A percentile compares a stretch with the other conserved stretches of the same genome.
Evolutionary conservation across 2,797 vertebrate species (phyloP).

Genomic region (Mormyrops attenuatus): DNA sequence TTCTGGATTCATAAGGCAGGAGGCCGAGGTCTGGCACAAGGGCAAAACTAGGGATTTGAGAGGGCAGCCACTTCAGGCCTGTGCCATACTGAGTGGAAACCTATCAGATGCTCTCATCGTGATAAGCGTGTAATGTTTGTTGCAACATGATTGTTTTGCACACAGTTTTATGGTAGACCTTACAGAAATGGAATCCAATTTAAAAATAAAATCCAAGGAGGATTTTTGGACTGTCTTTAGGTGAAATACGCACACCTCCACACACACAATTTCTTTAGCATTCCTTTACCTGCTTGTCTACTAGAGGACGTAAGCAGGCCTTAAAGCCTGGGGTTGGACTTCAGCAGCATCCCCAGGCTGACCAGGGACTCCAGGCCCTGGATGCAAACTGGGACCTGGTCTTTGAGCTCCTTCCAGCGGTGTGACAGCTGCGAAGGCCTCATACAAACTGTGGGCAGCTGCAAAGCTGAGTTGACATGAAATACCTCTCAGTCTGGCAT

Average conservation of each 20-base stretch:
- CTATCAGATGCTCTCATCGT: no score
- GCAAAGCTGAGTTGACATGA: neutral
- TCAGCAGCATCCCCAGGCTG: constrained; percentile 47
- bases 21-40: no score
- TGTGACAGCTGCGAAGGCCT: neutral
- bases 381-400: neutral
- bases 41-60: no score
- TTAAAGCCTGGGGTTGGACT: constrained; percentile 34
- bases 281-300: neutral
- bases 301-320: constrained; percentile 30
- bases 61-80: no score
- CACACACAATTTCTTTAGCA: neutral
- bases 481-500: neutral
- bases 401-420: neutral
- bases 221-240: neutral
- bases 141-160: no score
- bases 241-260: neutral
- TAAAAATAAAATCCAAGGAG: neutral
- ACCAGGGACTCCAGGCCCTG: constrained; percentile 43
- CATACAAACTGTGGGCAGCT: neutral
- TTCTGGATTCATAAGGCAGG: no score
- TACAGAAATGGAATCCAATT: neutral
- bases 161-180: no score
- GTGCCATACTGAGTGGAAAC: no score
- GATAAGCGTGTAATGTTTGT: no score